Evolutionary conservation across 2,797 vertebrate genomes (phyloP).

Genomic region (Helarctos malayanus): DNA sequence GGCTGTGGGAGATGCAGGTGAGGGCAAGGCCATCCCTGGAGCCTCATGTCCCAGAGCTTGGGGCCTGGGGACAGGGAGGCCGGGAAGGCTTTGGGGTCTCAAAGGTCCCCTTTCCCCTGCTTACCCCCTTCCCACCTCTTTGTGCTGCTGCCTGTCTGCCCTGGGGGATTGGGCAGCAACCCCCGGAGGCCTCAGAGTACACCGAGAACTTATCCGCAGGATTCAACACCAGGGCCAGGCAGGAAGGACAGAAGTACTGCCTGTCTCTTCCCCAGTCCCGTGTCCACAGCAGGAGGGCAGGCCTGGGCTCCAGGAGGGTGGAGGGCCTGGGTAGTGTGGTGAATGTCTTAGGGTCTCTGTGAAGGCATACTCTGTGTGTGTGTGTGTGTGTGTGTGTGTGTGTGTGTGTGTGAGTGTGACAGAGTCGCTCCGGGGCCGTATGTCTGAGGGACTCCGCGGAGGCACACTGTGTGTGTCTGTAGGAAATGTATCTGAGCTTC

Average conservation of each 20-base stretch:
- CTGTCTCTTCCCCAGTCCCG: neutral
- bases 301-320: neutral
- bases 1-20: neutral
- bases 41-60: slow-evolving; percentile 25
- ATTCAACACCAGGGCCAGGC: neutral
- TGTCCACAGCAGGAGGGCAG: neutral
- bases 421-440: neutral
- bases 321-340: neutral
- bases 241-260: neutral
- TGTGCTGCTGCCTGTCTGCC: neutral
- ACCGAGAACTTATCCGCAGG: neutral
- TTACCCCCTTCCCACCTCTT: neutral
- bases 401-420: neutral
- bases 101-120: neutral
- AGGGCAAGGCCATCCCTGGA: slow-evolving; percentile 18
- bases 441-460: neutral
- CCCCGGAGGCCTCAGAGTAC: neutral
- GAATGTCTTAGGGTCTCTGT: neutral
- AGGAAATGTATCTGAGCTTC: neutral
- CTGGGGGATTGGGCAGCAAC: neutral
- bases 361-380: neutral
- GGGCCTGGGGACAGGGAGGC: neutral
- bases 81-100: slow-evolving; percentile 24
- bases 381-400: neutral
- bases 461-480: neutral